These are phyloP conservation scores for Herminia tarsipennalis DNA, from an alignment of 2,888 invertebrate species.

Conservation along the genomic window DNA sequence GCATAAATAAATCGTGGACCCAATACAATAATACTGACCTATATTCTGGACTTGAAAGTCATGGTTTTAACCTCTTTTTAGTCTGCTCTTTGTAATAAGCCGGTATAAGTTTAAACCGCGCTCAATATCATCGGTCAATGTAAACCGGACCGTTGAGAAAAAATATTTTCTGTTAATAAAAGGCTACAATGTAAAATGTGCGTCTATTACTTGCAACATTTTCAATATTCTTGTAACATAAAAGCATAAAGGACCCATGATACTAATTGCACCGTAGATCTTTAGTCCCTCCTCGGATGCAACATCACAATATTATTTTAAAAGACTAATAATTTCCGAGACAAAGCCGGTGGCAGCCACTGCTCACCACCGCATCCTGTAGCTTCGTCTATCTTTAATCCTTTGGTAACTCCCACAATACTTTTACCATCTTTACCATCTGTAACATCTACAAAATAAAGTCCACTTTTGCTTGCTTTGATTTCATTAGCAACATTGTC, in stretches of 20 bases:
- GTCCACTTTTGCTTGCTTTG: neutral
- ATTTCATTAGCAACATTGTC: neutral
- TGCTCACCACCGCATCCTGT: conserved; percentile 31
- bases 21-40: no score
- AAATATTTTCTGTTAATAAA: no score
- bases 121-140: no score
- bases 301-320: conserved; percentile 33
- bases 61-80: no score
- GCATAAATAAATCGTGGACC: no score
- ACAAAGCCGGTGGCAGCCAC: conserved; percentile 33
- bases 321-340: conserved; percentile 33
- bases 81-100: no score
- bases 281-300: neutral
- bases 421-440: neutral
- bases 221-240: no score
- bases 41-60: no score
- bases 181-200: no score
- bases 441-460: neutral
- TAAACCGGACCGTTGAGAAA: no score
- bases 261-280: conserved; percentile 3
- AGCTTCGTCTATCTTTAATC: conserved; percentile 44
- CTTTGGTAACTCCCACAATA: conserved; percentile 16
- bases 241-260: neutral
- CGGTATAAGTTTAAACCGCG: no score
- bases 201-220: no score